Evolutionary conservation across 2,888 invertebrate species (phyloP).

Genomic region (Sericinus montela): DNA sequence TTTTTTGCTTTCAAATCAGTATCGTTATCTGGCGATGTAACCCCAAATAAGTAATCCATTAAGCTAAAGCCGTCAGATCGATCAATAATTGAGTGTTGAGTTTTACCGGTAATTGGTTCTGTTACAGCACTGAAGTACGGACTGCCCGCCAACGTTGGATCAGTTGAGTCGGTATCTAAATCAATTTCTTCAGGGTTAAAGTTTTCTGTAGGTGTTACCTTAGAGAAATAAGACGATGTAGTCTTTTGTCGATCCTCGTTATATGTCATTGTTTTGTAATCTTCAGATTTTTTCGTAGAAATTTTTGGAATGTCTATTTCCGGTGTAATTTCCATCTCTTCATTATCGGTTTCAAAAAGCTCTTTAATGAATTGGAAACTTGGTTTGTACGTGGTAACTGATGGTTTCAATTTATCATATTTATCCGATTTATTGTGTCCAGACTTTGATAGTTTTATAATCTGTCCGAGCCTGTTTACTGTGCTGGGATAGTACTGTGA

Average conservation of each 20-base stretch:
- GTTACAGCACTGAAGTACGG: slow-evolving; percentile 46
- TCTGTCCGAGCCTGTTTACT: slow-evolving; percentile 68
- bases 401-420: slow-evolving; percentile 39
- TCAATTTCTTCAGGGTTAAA: slow-evolving; percentile 59
- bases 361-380: slow-evolving; percentile 48
- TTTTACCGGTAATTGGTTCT: slow-evolving; percentile 44
- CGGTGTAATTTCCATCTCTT: slow-evolving; percentile 36
- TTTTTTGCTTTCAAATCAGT: slow-evolving; percentile 23
- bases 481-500: slow-evolving; percentile 84
- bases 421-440: slow-evolving; percentile 42
- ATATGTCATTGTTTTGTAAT: slow-evolving; percentile 22
- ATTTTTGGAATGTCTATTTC: slow-evolving; percentile 55
- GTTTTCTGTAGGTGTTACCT: slow-evolving; percentile 20
- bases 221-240: slow-evolving; percentile 28
- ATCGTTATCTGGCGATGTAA: slow-evolving; percentile 44
- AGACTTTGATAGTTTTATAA: slow-evolving; percentile 37
- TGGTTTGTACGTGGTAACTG: slow-evolving; percentile 65
- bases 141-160: slow-evolving; percentile 53
- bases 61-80: slow-evolving; percentile 56
- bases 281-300: slow-evolving; percentile 20
- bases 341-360: slow-evolving; percentile 43
- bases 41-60: slow-evolving; percentile 67
- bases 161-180: slow-evolving; percentile 59
- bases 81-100: slow-evolving; percentile 34
- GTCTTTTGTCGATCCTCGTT: slow-evolving; percentile 19